Evolutionary conservation across 92 coral and sea anemone genomes (phyloP).

Genomic region (Parazoanthus atlanticus): DNA sequence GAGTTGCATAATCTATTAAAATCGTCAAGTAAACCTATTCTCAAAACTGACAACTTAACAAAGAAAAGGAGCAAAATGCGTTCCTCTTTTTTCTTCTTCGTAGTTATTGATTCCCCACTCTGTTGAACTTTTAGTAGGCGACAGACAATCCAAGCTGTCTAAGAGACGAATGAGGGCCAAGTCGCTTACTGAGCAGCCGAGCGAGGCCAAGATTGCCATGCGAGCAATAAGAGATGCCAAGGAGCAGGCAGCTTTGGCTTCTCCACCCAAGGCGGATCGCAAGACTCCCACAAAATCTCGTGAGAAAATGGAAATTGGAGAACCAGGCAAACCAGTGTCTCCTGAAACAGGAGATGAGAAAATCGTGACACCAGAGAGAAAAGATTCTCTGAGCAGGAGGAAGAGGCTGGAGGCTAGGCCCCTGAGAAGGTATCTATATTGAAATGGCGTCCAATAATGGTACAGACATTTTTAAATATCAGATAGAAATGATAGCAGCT

Average conservation of each 20-base stretch:
- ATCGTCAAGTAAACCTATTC: too few relatives aligned
- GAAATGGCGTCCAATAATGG: neutral
- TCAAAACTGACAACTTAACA: too few relatives aligned
- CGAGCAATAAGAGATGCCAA: slow-evolving; percentile 38
- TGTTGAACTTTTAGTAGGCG: neutral
- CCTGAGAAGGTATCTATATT: slow-evolving; percentile 37
- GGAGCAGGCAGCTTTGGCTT: neutral
- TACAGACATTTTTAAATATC: neutral
- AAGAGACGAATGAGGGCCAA: slow-evolving; percentile 31
- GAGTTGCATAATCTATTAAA: too few relatives aligned
- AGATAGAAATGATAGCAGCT: neutral
- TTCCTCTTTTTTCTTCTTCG: neutral
- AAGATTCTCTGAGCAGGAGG: slow-evolving; percentile 23
- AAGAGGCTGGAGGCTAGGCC: slow-evolving; percentile 43
- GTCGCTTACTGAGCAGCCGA: slow-evolving; percentile 36
- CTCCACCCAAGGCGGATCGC: slow-evolving; percentile 16
- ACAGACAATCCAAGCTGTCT: slow-evolving; percentile 27
- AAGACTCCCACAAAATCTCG: slow-evolving; percentile 36
- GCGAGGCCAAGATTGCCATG: slow-evolving; percentile 42
- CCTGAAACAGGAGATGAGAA: slow-evolving; percentile 25
- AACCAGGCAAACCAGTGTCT: slow-evolving; percentile 42
- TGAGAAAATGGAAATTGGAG: slow-evolving; percentile 23
- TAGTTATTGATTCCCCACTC: neutral
- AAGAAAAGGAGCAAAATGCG: neutral
- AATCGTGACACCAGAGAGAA: slow-evolving; percentile 21